A percentile compares a stretch with the other conserved stretches of the same genome.
Evolutionary conservation across 2,888 invertebrate species (phyloP).

Genomic region (Pocota personata): DNA sequence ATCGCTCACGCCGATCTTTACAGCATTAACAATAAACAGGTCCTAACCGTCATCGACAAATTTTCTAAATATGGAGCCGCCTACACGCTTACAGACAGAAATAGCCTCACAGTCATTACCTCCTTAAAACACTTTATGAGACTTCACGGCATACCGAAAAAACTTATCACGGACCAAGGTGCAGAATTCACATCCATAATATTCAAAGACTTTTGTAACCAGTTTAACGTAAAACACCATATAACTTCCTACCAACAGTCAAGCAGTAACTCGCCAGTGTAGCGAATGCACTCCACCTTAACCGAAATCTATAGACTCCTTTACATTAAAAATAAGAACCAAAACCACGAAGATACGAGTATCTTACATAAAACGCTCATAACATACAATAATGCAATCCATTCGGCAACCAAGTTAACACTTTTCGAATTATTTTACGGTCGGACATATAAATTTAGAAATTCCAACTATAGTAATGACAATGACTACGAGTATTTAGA

Average conservation of each 20-base stretch:
- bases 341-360: constrained; percentile 13
- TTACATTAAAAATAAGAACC: background rate
- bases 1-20: no score
- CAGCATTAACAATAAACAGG: no score
- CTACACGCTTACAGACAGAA: background rate
- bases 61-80: background rate
- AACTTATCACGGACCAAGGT: background rate
- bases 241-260: no score
- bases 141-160: no score
- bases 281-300: constrained; percentile 5
- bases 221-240: no score
- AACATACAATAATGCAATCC: background rate
- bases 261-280: no score
- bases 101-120: background rate
- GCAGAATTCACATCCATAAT: background rate
- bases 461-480: no score
- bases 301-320: constrained; percentile 21
- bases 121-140: background rate
- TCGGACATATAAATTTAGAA: background rate
- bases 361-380: constrained; percentile 6
- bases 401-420: background rate
- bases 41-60: no score
- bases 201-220: background rate
- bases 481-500: background rate
- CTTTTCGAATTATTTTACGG: background rate